phyloP scores from a whole-genome alignment of 1,140 invertebrate genomes.

The Acromyrmex echinatior region DNA sequence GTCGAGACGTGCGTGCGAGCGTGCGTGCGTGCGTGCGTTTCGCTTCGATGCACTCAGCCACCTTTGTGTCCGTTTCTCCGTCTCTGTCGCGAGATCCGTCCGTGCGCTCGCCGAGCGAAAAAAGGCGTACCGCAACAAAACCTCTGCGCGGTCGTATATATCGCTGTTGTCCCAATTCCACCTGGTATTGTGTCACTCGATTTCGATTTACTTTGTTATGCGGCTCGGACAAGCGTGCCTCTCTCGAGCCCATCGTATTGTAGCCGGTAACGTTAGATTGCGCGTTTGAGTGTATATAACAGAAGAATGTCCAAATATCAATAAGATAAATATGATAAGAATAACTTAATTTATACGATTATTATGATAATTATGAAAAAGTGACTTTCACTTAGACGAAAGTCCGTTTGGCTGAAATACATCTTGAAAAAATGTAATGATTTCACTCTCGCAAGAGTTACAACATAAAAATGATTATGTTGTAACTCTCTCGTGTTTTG shows the following conservation, averaged over 20 bases:
- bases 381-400: not conserved
- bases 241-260: conserved; percentile 15
- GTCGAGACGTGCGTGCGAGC: conserved; percentile 58
- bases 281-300: not conserved
- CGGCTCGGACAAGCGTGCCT: conserved; percentile 12
- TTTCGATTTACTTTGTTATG: conserved; percentile 67
- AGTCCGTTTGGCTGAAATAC: not conserved
- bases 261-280: not conserved
- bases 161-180: conserved; percentile 76
- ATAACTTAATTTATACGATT: not conserved
- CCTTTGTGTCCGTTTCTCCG: conserved; percentile 74
- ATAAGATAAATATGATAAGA: too few relatives aligned
- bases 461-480: not conserved
- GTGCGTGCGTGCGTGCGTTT: conserved; percentile 71
- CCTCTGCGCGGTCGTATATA: conserved; percentile 53
- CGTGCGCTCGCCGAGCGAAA: conserved; percentile 52
- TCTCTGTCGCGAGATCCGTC: conserved; percentile 19
- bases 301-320: not conserved
- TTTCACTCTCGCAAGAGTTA: not conserved
- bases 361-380: not conserved
- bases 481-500: not conserved
- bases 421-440: not conserved
- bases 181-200: conserved; percentile 74
- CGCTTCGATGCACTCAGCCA: conserved; percentile 77
- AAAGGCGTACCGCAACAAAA: conserved; percentile 72